These are phyloP conservation scores for Labroides dimidiatus DNA, from an alignment of 2,797 vertebrate genomes.

Conservation along the genomic window DNA sequence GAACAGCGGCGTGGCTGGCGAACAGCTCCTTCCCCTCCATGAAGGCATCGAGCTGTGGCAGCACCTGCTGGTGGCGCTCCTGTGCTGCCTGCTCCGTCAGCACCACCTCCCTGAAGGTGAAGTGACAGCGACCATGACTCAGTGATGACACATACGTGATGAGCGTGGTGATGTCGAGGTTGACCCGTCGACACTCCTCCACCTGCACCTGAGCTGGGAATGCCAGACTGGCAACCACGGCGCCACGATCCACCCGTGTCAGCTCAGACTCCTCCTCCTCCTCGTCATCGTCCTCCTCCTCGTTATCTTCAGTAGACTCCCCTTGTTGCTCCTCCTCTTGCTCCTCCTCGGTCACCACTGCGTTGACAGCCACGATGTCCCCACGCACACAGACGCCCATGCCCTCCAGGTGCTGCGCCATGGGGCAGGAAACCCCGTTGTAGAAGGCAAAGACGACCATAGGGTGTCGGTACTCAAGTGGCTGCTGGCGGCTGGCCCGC, in stretches of 20 bases:
- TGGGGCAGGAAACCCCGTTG: constrained; percentile 92
- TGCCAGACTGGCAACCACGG: constrained; percentile 58
- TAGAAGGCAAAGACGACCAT: constrained; percentile 96
- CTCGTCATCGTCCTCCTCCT: constrained; percentile 47
- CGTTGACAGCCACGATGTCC: constrained; percentile 92
- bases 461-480: constrained; percentile 91
- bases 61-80: constrained; percentile 88
- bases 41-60: constrained; percentile 90
- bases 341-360: constrained; percentile 55
- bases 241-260: constrained; percentile 57
- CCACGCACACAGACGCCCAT: constrained; percentile 94
- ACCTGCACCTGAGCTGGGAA: constrained; percentile 88
- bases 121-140: constrained; percentile 91
- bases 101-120: constrained; percentile 92
- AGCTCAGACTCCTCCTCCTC: constrained; percentile 72
- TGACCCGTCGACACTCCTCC: constrained; percentile 87
- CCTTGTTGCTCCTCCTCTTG: constrained; percentile 30
- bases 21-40: constrained; percentile 94
- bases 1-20: constrained; percentile 91
- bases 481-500: constrained; percentile 91
- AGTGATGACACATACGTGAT: constrained; percentile 95
- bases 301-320: constrained; percentile 50
- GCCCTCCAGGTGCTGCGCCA: constrained; percentile 90
- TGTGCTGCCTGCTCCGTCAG: constrained; percentile 94
- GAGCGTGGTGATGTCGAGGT: constrained; percentile 96